phyloP scores from a whole-genome alignment of 2,888 invertebrate species.

The Archaeoteleia sp. region DNA sequence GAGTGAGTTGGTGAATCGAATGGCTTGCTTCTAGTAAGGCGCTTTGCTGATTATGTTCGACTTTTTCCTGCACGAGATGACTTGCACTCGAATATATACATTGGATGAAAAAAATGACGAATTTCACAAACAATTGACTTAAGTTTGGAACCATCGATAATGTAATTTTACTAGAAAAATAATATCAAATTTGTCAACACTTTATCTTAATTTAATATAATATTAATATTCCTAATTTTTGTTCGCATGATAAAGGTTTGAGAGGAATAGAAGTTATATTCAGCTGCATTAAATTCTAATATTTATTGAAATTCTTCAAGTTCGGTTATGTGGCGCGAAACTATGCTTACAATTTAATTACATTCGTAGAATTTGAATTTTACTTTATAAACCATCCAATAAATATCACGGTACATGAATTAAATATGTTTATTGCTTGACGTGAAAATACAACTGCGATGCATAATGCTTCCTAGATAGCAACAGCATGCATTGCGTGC shows the following conservation, averaged over 20 bases:
- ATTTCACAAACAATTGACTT: neutral
- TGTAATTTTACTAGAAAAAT: no score
- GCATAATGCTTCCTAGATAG: constrained; percentile 60
- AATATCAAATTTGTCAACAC: no score
- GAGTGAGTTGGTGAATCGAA: constrained; percentile 10
- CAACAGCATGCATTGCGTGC: constrained; percentile 58
- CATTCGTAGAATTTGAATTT: neutral
- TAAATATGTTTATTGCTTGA: constrained; percentile 67
- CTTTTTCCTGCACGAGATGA: neutral
- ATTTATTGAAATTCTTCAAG: neutral
- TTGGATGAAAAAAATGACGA: neutral
- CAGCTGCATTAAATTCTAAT: no score
- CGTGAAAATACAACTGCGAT: constrained; percentile 61
- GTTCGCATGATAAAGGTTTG: no score
- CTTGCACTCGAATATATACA: neutral
- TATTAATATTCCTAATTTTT: no score
- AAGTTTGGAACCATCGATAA: no score
- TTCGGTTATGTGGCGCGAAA: constrained; percentile 5
- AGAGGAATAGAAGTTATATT: no score
- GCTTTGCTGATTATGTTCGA: constrained; percentile 1
- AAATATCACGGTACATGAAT: constrained; percentile 57
- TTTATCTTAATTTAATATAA: no score
- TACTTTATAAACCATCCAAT: neutral
- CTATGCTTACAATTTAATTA: no score
- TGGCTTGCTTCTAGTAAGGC: neutral